These are phyloP conservation scores for Ciconia nigra DNA, from an alignment of 2,797 vertebrate species.

Conservation along the genomic window DNA sequence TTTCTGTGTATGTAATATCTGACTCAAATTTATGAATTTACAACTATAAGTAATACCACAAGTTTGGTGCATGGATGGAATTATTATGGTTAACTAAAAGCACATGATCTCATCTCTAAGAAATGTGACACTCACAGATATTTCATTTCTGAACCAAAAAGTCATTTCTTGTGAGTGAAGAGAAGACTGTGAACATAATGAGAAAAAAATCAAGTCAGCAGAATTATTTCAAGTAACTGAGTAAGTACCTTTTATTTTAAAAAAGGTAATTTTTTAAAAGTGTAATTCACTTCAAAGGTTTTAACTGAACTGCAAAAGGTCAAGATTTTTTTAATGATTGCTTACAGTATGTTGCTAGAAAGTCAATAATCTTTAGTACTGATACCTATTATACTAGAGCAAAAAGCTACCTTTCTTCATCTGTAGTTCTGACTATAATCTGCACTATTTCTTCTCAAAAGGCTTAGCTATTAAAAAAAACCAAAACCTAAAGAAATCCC, in stretches of 20 bases:
- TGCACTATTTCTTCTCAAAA: conserved; percentile 24
- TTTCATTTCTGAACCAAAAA: not conserved
- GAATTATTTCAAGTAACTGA: conserved; percentile 5
- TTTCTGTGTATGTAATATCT: not conserved
- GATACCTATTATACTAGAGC: not conserved
- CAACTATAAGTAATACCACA: not conserved
- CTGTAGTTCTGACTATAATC: not conserved
- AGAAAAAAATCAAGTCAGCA: conserved; percentile 1
- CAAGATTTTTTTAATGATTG: conserved; percentile 10
- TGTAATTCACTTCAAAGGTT: not conserved
- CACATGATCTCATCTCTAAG: not conserved
- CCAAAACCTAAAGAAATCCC: not conserved
- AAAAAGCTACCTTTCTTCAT: not conserved
- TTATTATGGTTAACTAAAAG: not conserved
- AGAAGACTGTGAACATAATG: not conserved
- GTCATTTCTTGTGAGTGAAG: not conserved
- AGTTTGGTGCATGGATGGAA: not conserved
- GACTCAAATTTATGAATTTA: not conserved
- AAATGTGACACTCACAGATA: not conserved
- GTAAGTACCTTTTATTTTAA: not conserved
- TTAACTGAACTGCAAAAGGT: not conserved
- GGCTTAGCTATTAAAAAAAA: not conserved
- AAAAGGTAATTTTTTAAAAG: not conserved
- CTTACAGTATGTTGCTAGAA: not conserved
- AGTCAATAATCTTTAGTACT: conserved; percentile 16